Base-by-base conservation (phyloP, 35 echinoderm and acorn worm species). In the Stichopus chloronotus region DNA sequence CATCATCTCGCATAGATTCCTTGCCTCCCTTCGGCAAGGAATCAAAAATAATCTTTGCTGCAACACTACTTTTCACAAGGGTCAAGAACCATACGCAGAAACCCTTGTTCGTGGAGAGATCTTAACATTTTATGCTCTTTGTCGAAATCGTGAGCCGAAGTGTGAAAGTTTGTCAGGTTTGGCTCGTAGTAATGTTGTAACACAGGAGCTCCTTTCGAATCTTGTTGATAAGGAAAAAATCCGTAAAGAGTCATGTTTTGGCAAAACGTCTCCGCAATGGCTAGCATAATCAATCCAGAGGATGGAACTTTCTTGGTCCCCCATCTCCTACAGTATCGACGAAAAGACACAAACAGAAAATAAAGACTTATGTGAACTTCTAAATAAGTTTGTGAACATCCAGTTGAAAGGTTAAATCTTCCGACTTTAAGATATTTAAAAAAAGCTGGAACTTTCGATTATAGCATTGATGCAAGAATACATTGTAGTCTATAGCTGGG, bases 141-240 rank as follows among this genome's bases (percentile, higher is more conserved):
- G 23, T 81, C 78, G 6, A 81, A 81, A 81, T 81, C 6, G 23
- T 81, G 78, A 81, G 25, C 17, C 1, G 8, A 52, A 11, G 78
- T 81, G 17, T 81, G 78, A 81, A 81, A 81, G 17, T 81, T 30
- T 30, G 25, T 81, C 24, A 81, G 53, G 52, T 81, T 81, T 81
- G 78, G 78, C 23, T 91, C 72, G 54, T 91, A 91, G 21, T 91
- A 91, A 91, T 91, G 90, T 17, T 91, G 72, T 56, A 78, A 57
- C 14, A 91, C 69, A 3, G 90, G 90, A 7, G 4, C 10, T 22
- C 90, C 90, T n/a, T 9, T 16, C 4, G 65, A 8, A 55, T 76
- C 74, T 79, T 77, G 55, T 8, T 78, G 11, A 20, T 69, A 91
- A 20, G 90, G 90, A 58, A 54, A 91, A 24, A 91, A 91, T 55